Percentiles rank a stretch among this genome's conserved stretches.
Evolutionary conservation across 2,888 invertebrate species (phyloP).

Genomic region (Synanthedon myopaeformis): DNA sequence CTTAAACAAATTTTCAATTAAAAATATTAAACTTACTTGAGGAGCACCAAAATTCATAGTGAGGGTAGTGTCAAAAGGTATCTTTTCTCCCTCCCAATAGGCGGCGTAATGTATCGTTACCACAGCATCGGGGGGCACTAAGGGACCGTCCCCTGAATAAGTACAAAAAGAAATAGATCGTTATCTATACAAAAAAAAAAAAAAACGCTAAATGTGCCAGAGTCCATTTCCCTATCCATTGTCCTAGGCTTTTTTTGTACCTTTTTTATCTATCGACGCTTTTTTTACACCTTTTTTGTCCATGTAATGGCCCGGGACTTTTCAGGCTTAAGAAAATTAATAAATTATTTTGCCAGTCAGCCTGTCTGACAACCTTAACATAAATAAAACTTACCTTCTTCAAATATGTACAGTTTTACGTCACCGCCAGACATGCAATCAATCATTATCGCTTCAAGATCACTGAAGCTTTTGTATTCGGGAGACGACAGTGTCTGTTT

Average conservation of each 20-base stretch:
- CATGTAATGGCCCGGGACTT: no score
- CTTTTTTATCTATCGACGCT: no score
- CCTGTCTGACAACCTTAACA: background rate
- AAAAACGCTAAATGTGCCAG: no score
- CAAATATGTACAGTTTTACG: constrained; percentile 47
- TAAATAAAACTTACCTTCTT: constrained; percentile 49
- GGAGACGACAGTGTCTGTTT: constrained; percentile 41
- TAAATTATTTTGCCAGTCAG: no score
- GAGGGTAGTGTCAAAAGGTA: constrained; percentile 54
- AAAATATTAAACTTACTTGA: constrained; percentile 20
- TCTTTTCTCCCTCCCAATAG: constrained; percentile 45
- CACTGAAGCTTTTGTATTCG: constrained; percentile 43
- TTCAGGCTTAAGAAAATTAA: no score
- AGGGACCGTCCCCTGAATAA: constrained; percentile 34
- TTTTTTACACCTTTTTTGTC: no score
- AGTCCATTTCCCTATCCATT: no score
- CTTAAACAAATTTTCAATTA: no score
- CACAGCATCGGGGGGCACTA: constrained; percentile 43
- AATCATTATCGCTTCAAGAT: constrained; percentile 40
- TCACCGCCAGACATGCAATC: constrained; percentile 45
- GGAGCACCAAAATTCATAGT: constrained; percentile 41
- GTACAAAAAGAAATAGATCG: background rate
- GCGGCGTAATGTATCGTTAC: constrained; percentile 52
- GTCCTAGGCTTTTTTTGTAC: no score
- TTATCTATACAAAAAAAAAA: no score